Evolutionary conservation across 2,888 invertebrate species (phyloP), one percentile per base, ranked within the genome.

Genomic region (Lysandra coridon): DNA sequence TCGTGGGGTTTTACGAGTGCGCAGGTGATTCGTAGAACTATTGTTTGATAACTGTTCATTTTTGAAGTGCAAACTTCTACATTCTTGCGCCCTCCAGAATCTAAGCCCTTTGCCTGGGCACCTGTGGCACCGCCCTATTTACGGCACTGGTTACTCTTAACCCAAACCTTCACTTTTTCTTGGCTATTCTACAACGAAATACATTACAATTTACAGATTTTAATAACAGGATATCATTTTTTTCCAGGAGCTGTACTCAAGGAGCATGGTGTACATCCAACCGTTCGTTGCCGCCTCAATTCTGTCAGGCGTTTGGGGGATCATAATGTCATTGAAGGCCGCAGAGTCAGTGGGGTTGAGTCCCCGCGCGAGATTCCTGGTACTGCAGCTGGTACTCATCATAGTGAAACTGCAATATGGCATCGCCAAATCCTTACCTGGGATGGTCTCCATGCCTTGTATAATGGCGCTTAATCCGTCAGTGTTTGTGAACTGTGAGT

Each of bases 351-450:
- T 89, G 80, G 97, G 86, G 84, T 91, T 85, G 86, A 92, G 80
- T 85, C 90, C 95, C 17, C 88, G 90, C 44, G 90, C 90, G 0
- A 95, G 95, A 84, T 95, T 96, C 84, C 81, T 95, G 74, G 96
- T 95, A 0, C 89, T 96, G 23, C 97, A 97, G 86, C 84, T 97
- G 84, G 96, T 96, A 1, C 88, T 97, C 77, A 85, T 97, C 78
- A 95, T 96, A 77, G 96, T 96, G 44, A 97, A 97, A 88, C 87
- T 97, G 79, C 97, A 97, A 88, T 95, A 95, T 53, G 92, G 96
- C 30, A 86, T 95, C 4, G 95, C 96, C 14, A 96, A 95, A 86
- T 87, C 93, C 17, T 85, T 96, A 44, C 95, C 96, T 0, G 95
- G 95, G 86, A 84, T 95, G 1, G 92, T 95, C 30, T 84, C 93